These are phyloP conservation scores for Coregonus ussuriensis DNA, from an alignment of 2,797 vertebrate species.

Conservation along the genomic window DNA sequence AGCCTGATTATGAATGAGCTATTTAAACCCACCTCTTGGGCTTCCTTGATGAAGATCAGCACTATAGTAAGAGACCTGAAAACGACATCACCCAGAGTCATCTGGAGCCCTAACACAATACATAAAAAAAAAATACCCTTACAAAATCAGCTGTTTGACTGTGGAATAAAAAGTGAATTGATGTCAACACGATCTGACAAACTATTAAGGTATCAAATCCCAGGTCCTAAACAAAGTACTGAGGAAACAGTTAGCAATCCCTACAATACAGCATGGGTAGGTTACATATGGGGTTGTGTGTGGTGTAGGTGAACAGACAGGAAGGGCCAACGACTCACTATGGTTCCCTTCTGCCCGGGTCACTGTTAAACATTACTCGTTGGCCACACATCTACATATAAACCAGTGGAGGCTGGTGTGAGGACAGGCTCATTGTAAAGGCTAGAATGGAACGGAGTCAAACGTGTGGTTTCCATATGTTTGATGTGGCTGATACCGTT, in stretches of 20 bases:
- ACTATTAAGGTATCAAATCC: conserved; percentile 5
- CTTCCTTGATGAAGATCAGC: neutral
- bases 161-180: conserved; percentile 10
- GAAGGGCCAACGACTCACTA: neutral
- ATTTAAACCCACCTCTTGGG: neutral
- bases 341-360: neutral
- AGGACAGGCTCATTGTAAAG: too few relatives aligned
- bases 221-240: conserved; percentile 18
- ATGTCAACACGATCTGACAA: neutral
- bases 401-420: neutral
- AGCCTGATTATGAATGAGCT: neutral
- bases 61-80: conserved; percentile 11
- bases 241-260: conserved; percentile 1
- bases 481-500: too few relatives aligned
- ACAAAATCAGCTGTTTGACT: conserved; percentile 11
- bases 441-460: too few relatives aligned
- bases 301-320: conserved; percentile 2
- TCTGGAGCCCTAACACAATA: neutral
- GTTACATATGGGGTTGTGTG: neutral
- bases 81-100: neutral
- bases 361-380: neutral
- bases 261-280: conserved; percentile 14
- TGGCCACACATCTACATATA: neutral
- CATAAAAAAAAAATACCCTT: neutral
- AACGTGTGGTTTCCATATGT: too few relatives aligned